Evolutionary conservation across 2,888 invertebrate genomes (phyloP).

Genomic region (Bembecia ichneumoniformis): DNA sequence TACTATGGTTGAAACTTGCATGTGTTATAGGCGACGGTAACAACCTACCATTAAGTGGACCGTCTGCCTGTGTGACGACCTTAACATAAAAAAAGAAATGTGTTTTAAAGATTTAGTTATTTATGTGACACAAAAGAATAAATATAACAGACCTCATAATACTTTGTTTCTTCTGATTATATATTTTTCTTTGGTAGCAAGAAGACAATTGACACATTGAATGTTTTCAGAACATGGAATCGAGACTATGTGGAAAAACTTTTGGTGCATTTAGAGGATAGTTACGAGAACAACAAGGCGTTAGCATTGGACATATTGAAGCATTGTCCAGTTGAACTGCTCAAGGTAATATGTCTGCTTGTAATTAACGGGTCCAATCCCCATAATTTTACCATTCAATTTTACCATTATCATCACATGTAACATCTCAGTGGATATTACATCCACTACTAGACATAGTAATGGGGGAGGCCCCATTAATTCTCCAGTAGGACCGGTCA

Average conservation of each 20-base stretch:
- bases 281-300: constrained; percentile 83
- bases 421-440: no score
- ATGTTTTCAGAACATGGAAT: constrained; percentile 36
- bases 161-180: background rate
- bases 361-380: background rate
- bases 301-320: constrained; percentile 74
- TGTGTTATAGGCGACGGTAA: no score
- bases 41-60: no score
- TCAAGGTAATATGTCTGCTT: constrained; percentile 25
- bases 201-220: background rate
- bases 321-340: constrained; percentile 28
- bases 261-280: constrained; percentile 76
- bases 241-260: constrained; percentile 51
- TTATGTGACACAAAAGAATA: background rate
- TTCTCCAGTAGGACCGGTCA: no score
- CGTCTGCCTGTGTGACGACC: no score
- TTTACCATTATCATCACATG: no score
- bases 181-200: background rate
- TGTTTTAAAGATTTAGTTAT: background rate
- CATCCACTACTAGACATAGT: no score
- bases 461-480: no score
- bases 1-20: no score
- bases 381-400: no score
- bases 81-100: no score
- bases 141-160: background rate